phyloP scores from a whole-genome alignment of 2,113 vertebrate species.

The Lophius piscatorius region DNA sequence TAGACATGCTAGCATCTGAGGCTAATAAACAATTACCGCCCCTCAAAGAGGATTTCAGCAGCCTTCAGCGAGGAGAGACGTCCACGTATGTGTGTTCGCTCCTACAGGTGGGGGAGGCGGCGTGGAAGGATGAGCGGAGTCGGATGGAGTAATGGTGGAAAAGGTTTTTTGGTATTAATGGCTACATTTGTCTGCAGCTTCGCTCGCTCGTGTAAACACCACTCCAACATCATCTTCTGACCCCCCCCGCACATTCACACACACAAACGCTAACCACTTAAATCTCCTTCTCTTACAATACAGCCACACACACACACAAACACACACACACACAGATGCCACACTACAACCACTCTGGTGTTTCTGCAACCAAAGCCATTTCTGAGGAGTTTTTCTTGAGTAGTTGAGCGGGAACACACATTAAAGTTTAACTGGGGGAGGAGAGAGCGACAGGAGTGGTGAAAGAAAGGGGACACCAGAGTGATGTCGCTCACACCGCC shows the following conservation, averaged over 20 bases:
- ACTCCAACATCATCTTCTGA: conserved; percentile 62
- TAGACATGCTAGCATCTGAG: conserved; percentile 56
- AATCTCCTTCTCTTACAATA: conserved; percentile 52
- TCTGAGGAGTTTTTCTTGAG: conserved; percentile 75
- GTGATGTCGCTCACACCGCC: conserved; percentile 41
- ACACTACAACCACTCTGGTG: conserved; percentile 63
- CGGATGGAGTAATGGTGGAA: conserved; percentile 38
- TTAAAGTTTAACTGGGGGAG: conserved; percentile 84
- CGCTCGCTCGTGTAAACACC: conserved; percentile 68
- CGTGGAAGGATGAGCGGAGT: conserved; percentile 27
- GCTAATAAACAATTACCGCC: conserved; percentile 75
- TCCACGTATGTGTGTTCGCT: conserved; percentile 32
- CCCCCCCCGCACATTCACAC: conserved; percentile 17
- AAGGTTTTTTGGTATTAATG: conserved; percentile 63
- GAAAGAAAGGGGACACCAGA: conserved; percentile 52
- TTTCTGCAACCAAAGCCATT: conserved; percentile 80
- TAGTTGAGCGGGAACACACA: conserved; percentile 74
- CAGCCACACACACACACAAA: conserved; percentile 39
- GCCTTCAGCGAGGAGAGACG: conserved; percentile 25
- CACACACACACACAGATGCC: conserved; percentile 47
- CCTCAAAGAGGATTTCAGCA: conserved; percentile 64
- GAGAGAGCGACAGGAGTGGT: conserved; percentile 30
- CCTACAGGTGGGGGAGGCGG: conserved; percentile 16
- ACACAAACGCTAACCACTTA: conserved; percentile 62
- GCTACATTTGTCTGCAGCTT: conserved; percentile 72